Base-by-base conservation (phyloP, 2,113 vertebrate species). In the Leptobrachium leishanense region DNA sequence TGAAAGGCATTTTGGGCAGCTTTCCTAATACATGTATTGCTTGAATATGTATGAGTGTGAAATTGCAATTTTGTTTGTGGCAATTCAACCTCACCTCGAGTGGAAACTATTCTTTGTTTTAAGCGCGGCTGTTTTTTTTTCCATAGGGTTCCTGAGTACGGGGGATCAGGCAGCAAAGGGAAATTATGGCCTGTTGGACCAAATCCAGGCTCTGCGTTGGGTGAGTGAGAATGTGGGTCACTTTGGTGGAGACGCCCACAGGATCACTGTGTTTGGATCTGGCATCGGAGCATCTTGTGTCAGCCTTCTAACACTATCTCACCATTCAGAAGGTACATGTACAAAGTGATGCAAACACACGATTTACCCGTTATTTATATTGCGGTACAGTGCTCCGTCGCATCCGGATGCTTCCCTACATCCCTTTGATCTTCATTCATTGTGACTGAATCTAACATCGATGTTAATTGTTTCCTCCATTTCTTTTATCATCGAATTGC, bases 111-210 rank as follows among this genome's bases (percentile, higher is more conserved):
- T 44, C 2, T 62, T 59, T 8, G 7, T 13, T 13, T 31, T 31
- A 31, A 31, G 20, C 20, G 20, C 20, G 13, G 15, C 42, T 15
- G 57, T n/a, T 64, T 64, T 1, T 63, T 2, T 70, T n/a, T 79
- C 67, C 43, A 12, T 89, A 99, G 98, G 98, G 20, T 99, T 99
- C 89, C 94, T 99, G 86, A 99, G 97, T 83, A 99, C 98, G 0
- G 97, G 98, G 0, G 98, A 99, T 90, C 98, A 99, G 90, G 98
- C 98, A 43, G 98, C 98, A 79, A 99, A 99, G 88, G 98, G 98
- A 81, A 99, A 99, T 88, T 99, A 99, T 0, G 98, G 98, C 39
- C 93, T 99, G 46, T 90, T 99, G 87, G 97, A 99, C 90, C 98
- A 99, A 91, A 99, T 99, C 83, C 98, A 99, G 92, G 97, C 97